phyloP scores from a whole-genome alignment of 1,140 invertebrate species.

The Bombus superbus region DNA sequence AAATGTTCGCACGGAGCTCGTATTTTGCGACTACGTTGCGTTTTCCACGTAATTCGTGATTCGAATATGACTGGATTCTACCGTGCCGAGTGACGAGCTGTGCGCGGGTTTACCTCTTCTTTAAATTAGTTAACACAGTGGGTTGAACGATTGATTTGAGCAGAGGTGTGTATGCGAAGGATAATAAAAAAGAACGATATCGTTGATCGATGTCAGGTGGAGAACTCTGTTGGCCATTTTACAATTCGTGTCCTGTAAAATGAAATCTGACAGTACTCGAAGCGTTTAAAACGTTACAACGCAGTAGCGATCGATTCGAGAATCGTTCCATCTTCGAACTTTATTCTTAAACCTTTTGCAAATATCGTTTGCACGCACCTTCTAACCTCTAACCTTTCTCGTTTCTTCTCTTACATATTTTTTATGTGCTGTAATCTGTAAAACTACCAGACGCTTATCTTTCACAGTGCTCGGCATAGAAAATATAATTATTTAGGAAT shows the following conservation, averaged over 20 bases:
- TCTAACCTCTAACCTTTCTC: no score
- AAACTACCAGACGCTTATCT: not conserved
- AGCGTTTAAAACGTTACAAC: not conserved
- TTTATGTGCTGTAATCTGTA: not conserved
- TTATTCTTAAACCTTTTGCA: no score
- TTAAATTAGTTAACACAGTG: no score
- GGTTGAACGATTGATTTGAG: not conserved
- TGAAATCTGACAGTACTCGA: not conserved
- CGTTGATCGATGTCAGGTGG: no score
- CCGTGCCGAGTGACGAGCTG: not conserved
- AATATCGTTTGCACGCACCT: not conserved
- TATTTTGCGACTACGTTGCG: no score
- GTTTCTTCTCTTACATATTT: no score
- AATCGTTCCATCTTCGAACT: not conserved
- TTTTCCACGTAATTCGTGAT: not conserved
- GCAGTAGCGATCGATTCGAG: not conserved
- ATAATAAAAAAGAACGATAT: not conserved
- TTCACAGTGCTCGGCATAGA: no score
- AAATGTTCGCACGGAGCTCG: not conserved
- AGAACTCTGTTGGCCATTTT: not conserved
- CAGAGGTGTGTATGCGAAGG: not conserved
- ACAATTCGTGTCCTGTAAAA: not conserved
- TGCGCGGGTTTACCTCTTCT: no score
- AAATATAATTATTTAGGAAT: no score
- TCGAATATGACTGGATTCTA: not conserved